Percentiles rank a stretch among this genome's conserved stretches.
These are phyloP conservation scores for Fragum fragum DNA, from an alignment of 2,888 invertebrate species.

Conservation along the genomic window DNA sequence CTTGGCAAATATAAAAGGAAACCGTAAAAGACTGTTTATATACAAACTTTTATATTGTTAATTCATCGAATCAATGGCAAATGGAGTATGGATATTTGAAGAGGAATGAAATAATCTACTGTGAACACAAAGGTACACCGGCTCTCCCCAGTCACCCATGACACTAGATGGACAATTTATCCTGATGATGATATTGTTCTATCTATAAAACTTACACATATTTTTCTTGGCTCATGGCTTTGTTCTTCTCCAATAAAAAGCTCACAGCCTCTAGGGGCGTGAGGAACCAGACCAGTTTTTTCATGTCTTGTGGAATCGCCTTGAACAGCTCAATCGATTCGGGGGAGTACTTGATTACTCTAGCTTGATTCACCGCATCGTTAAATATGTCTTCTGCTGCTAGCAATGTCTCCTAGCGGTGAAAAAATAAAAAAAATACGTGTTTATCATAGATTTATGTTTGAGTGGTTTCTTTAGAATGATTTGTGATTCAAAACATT, in stretches of 20 bases:
- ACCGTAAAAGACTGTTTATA: too few species aligned
- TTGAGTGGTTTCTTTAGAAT: not conserved
- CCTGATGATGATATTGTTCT: too few species aligned
- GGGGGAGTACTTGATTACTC: not conserved
- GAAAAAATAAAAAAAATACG: not conserved
- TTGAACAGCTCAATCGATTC: slow-evolving; percentile 8
- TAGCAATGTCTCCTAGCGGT: not conserved
- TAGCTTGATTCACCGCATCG: not conserved
- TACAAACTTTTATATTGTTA: too few species aligned
- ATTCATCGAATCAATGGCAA: too few species aligned
- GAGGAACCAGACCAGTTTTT: slow-evolving; percentile 8
- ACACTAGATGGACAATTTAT: too few species aligned
- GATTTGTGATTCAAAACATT: not conserved
- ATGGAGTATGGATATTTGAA: too few species aligned
- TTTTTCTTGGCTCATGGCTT: slow-evolving; percentile 13
- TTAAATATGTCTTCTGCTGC: not conserved
- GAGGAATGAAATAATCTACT: too few species aligned
- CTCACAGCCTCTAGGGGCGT: slow-evolving; percentile 9
- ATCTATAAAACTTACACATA: not conserved
- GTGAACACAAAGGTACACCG: too few species aligned
- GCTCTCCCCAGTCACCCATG: too few species aligned
- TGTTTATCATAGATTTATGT: not conserved
- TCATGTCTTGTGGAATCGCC: slow-evolving; percentile 3
- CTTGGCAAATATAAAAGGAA: too few species aligned
- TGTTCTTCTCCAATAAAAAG: slow-evolving; percentile 15